phyloP scores from a whole-genome alignment of 2,113 vertebrate species.

The Ameiurus melas region DNA sequence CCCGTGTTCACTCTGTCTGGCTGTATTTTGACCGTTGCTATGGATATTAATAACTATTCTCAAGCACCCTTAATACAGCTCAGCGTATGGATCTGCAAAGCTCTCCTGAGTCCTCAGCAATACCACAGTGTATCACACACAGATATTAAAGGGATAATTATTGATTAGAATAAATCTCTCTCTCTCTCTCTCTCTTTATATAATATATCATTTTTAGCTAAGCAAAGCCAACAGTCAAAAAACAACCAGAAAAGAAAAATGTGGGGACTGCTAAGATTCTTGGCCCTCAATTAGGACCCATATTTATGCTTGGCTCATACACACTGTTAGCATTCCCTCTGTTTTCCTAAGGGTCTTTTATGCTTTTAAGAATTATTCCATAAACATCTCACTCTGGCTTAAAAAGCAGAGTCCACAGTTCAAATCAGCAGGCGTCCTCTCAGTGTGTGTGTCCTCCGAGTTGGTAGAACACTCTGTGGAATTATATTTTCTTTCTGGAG shows the following conservation, averaged over 20 bases:
- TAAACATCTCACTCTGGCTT: slow-evolving; percentile 47
- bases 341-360: slow-evolving; percentile 17
- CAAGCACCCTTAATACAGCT: not conserved
- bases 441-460: not conserved
- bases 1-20: not conserved
- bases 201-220: not conserved
- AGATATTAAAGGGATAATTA: not conserved
- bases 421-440: slow-evolving; percentile 17
- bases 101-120: not conserved
- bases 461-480: slow-evolving; percentile 22
- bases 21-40: not conserved
- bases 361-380: slow-evolving; percentile 42
- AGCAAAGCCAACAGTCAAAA: not conserved
- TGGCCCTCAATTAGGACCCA: slow-evolving; percentile 22
- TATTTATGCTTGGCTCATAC: slow-evolving; percentile 40
- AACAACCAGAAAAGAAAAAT: slow-evolving; percentile 38
- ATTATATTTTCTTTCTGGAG: slow-evolving; percentile 13
- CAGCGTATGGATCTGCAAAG: not conserved
- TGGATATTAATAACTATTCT: slow-evolving; percentile 1
- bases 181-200: not conserved
- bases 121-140: not conserved
- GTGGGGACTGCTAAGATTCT: slow-evolving; percentile 27
- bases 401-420: slow-evolving; percentile 10
- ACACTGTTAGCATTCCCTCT: slow-evolving; percentile 45
- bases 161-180: not conserved